Conservation (phyloP, 2,888 invertebrate species). For the Ectobius pallidus region DNA sequence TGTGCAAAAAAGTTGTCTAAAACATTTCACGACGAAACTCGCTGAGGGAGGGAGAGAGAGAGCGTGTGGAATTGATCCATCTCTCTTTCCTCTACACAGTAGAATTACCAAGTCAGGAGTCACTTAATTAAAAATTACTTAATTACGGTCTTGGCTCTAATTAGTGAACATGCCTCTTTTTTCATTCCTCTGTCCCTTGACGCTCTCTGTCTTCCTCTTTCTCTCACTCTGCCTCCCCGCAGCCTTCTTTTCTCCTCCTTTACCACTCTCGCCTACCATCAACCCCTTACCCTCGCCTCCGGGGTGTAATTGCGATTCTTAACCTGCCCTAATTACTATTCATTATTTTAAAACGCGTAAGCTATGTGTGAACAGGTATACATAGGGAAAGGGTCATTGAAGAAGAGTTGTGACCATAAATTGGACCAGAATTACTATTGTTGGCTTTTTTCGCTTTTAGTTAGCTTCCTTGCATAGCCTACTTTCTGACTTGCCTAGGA, state of each 20-base stretch:
- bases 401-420: neutral
- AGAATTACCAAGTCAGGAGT: conserved; percentile 48
- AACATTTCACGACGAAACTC: conserved; percentile 12
- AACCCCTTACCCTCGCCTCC: neutral
- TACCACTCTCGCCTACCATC: neutral
- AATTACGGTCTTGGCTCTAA: conserved; percentile 71
- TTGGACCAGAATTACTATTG: neutral
- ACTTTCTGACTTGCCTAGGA: neutral
- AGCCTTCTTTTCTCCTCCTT: neutral
- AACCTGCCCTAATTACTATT: conserved; percentile 37
- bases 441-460: neutral
- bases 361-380: conserved; percentile 1
- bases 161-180: conserved; percentile 54
- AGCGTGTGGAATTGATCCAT: conserved; percentile 25
- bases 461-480: too few relatives aligned
- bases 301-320: conserved; percentile 35
- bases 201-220: conserved; percentile 25
- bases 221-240: conserved; percentile 40
- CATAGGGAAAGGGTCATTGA: neutral
- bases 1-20: conserved; percentile 15
- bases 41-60: neutral
- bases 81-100: conserved; percentile 33
- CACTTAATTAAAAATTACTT: conserved; percentile 70
- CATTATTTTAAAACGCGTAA: conserved; percentile 34
- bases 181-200: conserved; percentile 36